Base-by-base conservation (phyloP, 2,888 invertebrate genomes). In the Agonum fuliginosum region DNA sequence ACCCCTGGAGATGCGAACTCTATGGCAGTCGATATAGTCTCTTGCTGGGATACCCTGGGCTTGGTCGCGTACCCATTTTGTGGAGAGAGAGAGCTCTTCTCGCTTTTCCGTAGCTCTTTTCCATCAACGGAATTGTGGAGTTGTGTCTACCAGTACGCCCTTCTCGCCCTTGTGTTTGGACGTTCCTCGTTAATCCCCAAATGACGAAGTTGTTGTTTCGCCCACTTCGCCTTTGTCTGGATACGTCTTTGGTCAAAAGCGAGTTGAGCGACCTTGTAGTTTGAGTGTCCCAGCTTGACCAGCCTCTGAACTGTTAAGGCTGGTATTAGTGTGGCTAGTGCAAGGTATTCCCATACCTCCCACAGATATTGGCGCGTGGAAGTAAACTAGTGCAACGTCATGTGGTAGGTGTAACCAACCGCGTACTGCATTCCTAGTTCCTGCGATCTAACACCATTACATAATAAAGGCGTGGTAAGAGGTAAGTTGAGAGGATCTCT, bases 371-470 rank as follows among this genome's bases (percentile, higher is more conserved):
- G 80, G 12, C 0, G 84, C 82, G 46, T 86, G 84, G 65, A 84
- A 83, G 74, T 83, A 86, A 0, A 79, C 83, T 0, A 48, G 77
- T 0, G 84, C 83, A 0, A 80, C 74, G 73, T 85, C 85, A 0
- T 79, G 10, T 0, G 86, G 85, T 0, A 85, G 80, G 4, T 78
- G 43, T 1, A 85, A 43, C 84, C 84, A 85, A 14, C 58, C 77
- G 19, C 85, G 72, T 0, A 84, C 79, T 0, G 81, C 80, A 0
- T 43, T 73, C 54, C 85, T 81, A 41, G 85, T 80, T 51, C 80
- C 78, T n/a, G 0, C 80, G 43, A 76, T 87, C 86, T 22, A 85
- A 75, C 51, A 83, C 78, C n/a, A n/a, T n/a, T n/a, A n/a, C n/a
- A n/a, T n/a, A n/a, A n/a, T n/a, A n/a, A n/a, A n/a, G n/a, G n/a